Percentiles rank a stretch among this genome's conserved stretches.
These are phyloP conservation scores for Melanocharis versteri DNA, from an alignment of 2,113 vertebrate genomes.

Conservation along the genomic window DNA sequence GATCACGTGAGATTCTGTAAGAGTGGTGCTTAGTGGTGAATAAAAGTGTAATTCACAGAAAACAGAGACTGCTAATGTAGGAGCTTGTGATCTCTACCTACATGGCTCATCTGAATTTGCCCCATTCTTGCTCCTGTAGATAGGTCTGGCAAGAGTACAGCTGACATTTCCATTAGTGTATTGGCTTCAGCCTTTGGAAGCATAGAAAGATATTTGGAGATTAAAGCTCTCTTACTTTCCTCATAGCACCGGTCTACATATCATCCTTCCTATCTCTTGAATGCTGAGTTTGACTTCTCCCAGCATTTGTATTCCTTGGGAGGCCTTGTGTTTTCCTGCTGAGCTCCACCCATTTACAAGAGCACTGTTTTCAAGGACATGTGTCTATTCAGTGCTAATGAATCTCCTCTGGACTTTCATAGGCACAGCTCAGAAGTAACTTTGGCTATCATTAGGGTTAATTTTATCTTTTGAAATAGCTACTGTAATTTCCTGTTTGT, in stretches of 20 bases:
- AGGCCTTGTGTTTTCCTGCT: not conserved
- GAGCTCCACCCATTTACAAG: not conserved
- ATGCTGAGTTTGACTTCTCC: not conserved
- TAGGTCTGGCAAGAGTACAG: not conserved
- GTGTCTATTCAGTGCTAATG: not conserved
- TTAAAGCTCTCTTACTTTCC: not conserved
- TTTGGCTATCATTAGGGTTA: not conserved
- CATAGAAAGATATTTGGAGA: not conserved
- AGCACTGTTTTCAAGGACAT: not conserved
- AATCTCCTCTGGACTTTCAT: not conserved
- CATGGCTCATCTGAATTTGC: not conserved
- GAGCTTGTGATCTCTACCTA: not conserved
- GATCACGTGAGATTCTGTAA: not conserved
- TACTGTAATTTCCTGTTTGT: not conserved
- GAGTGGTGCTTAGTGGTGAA: not conserved
- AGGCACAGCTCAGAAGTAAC: not conserved
- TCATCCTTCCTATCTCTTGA: not conserved
- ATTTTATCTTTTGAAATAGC: not conserved
- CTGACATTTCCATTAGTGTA: not conserved
- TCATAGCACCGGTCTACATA: not conserved
- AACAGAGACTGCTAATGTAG: not conserved
- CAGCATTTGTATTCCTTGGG: not conserved
- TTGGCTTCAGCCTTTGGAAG: not conserved
- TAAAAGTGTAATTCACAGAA: not conserved
- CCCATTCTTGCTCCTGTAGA: not conserved